These are phyloP conservation scores for Andrena dorsata DNA, from an alignment of 2,888 invertebrate genomes.

Conservation along the genomic window DNA sequence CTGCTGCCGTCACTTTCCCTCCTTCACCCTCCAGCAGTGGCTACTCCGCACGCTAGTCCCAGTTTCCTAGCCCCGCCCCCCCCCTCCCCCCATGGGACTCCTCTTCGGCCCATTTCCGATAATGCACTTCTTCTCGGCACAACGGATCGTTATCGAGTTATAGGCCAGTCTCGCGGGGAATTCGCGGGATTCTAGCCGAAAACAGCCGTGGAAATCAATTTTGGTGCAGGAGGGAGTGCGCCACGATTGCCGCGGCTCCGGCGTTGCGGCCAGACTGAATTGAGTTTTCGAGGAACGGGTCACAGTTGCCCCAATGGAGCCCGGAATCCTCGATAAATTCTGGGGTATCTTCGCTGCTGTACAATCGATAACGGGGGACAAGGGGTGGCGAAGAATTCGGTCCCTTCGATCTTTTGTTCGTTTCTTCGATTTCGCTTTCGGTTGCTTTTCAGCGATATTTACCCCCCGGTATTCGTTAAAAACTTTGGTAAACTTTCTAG, in stretches of 20 bases:
- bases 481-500: background rate
- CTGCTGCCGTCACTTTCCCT: conserved; percentile 14
- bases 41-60: conserved; percentile 12
- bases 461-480: no score
- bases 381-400: background rate
- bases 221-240: background rate
- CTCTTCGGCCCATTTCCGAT: conserved; percentile 26
- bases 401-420: background rate
- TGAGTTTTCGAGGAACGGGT: conserved; percentile 22
- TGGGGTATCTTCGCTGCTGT: conserved; percentile 5
- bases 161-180: conserved; percentile 3
- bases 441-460: background rate
- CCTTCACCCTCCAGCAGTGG: background rate
- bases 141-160: conserved; percentile 39
- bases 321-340: background rate
- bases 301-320: conserved; percentile 23
- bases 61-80: conserved; percentile 2
- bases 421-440: background rate
- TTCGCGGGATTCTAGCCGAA: background rate
- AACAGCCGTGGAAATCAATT: conserved; percentile 27
- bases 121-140: conserved; percentile 9
- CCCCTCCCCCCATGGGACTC: background rate
- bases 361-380: conserved; percentile 20
- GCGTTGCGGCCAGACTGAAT: conserved; percentile 25
- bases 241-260: conserved; percentile 24